Conservation (phyloP, 1,140 invertebrate species). For the Teleogryllus occipitalis region DNA sequence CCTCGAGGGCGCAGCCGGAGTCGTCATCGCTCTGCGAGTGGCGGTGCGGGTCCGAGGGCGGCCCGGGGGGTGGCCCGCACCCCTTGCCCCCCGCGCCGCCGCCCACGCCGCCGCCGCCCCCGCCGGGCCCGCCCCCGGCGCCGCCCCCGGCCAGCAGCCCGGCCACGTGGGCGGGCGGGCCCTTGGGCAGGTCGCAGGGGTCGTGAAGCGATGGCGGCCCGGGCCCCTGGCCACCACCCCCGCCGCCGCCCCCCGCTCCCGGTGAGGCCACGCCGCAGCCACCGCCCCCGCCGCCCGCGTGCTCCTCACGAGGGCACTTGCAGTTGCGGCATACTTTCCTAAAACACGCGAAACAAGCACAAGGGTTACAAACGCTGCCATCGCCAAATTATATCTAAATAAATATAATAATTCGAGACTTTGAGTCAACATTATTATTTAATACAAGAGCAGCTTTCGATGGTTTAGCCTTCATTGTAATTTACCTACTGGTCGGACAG, state of each 20-base stretch:
- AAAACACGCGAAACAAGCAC: too few species aligned
- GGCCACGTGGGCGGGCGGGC: constrained; percentile 7
- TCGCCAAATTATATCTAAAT: too few species aligned
- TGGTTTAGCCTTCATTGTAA: too few species aligned
- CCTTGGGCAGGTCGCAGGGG: neutral
- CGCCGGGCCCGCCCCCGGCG: constrained; percentile 27
- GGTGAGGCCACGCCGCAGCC: neutral
- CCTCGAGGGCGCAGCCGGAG: constrained; percentile 91
- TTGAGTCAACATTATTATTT: too few species aligned
- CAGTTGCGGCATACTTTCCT: too few species aligned
- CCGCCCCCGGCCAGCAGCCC: constrained; percentile 32
- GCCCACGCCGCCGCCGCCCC: too few species aligned
- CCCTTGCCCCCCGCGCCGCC: constrained; percentile 33
- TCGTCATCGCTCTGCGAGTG: constrained; percentile 95
- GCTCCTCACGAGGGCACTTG: too few species aligned
- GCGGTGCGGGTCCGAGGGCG: constrained; percentile 56
- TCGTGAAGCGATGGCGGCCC: neutral
- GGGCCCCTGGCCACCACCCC: constrained; percentile 1
- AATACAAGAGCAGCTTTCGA: too few species aligned
- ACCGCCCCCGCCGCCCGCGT: too few species aligned
- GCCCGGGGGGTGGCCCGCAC: constrained; percentile 25
- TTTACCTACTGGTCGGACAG: too few species aligned
- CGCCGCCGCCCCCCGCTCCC: neutral
- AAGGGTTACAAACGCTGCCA: too few species aligned
- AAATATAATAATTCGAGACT: too few species aligned